Base-by-base conservation (phyloP, 2,113 vertebrate genomes). In the Pelmatolapia mariae region DNA sequence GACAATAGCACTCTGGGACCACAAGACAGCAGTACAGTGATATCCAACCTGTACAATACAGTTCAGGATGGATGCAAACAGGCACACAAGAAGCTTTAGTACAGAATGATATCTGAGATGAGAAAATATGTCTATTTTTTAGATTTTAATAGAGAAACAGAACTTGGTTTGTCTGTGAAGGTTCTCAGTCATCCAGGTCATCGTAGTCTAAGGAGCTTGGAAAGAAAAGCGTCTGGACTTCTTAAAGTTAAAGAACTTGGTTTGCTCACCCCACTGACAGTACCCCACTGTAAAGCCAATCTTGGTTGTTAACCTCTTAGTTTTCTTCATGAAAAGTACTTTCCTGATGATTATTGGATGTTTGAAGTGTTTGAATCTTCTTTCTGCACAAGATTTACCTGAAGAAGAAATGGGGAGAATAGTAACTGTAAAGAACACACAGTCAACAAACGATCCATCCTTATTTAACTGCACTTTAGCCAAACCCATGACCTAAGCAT, bases 271-370 rank as follows among this genome's bases (percentile, higher is more conserved):
- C 7, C 56, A 29, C 24, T 68, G 19, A 22, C 3, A 5, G 33
- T 38, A 68, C 7, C 33, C 11, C 63, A 68, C 36, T 68, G 26
- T 82, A 56, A 87, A 84, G 84, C 59, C 53, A 78, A 19, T 89
- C 45, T 83, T 81, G 76, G 83, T 68, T 88, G 81, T 92, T 91
- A 91, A 88, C 85, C 56, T 84, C 1, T 63, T 85, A 80, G 91
- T 86, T 82, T 80, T 80, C 45, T 86, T 88, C 73, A 63, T 43
- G 19, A 84, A 52, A 88, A 88, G 61, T 81, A 40, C 87, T 85
- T 85, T 47, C 24, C 53, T 8, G 10, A 18, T 76, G 78, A 85
- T 87, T 80, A 82, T 79, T 61, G 36, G 7, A 61, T 33, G 29
- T 18, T 61, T 61, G 16, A 61, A 61, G 19, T 71, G 18, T 71